Conservation (phyloP, 2,888 invertebrate genomes). For the Pterobdella sp. region DNA sequence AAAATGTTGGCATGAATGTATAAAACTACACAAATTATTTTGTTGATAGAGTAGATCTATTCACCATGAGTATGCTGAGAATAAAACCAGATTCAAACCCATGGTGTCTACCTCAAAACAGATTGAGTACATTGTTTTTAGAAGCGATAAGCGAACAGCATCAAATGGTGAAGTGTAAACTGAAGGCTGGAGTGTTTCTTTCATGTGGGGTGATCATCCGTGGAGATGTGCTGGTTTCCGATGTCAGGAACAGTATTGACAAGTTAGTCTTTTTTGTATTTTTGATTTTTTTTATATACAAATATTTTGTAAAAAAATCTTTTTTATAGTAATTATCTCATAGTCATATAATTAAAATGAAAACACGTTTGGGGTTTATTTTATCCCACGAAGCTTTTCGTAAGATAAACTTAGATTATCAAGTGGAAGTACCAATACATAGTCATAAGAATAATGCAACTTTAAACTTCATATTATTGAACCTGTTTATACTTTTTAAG, state of each 20-base stretch:
- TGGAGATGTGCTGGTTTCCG: conserved; percentile 51
- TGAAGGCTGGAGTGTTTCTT: conserved; percentile 49
- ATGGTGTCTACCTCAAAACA: conserved; percentile 35
- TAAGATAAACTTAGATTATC: too few species aligned
- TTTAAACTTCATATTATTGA: conserved; percentile 1
- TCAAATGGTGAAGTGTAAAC: conserved; percentile 49
- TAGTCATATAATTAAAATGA: too few species aligned
- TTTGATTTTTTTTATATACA: too few species aligned
- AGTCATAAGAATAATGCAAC: too few species aligned
- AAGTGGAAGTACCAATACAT: too few species aligned
- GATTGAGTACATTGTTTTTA: conserved; percentile 52
- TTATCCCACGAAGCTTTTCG: too few species aligned
- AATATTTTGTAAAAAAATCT: not conserved
- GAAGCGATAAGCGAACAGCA: conserved; percentile 51
- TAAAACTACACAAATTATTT: too few species aligned
- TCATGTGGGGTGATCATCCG: conserved; percentile 52
- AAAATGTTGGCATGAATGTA: too few species aligned
- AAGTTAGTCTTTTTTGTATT: conserved; percentile 45
- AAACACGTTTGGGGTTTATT: too few species aligned
- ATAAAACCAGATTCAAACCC: not conserved
- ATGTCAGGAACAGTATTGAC: conserved; percentile 52
- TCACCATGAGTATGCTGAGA: too few species aligned
- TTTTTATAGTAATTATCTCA: not conserved
- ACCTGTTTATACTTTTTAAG: conserved; percentile 36
- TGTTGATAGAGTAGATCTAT: too few species aligned